phyloP scores from a whole-genome alignment of 2,888 invertebrate genomes.

The Rutpela maculata region DNA sequence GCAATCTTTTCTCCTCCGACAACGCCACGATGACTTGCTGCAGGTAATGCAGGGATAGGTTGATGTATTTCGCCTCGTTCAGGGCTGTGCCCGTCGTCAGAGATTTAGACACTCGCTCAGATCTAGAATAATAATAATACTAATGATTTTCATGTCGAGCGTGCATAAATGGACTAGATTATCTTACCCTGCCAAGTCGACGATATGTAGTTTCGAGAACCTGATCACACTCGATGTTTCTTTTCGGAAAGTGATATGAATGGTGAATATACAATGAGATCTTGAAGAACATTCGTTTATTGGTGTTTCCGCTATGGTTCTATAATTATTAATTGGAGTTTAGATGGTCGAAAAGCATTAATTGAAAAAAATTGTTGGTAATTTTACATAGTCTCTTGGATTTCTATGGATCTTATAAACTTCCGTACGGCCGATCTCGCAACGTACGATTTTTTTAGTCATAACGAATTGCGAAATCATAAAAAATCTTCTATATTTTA shows the following conservation, averaged over 20 bases:
- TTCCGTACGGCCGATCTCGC: no score
- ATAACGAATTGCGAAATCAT: no score
- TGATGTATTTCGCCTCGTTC: slow-evolving; percentile 76
- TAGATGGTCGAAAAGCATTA: no score
- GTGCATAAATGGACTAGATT: neutral
- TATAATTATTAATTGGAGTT: slow-evolving; percentile 56
- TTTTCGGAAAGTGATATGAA: slow-evolving; percentile 72
- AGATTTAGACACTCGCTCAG: slow-evolving; percentile 75
- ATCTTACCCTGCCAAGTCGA: slow-evolving; percentile 76
- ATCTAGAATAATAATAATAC: slow-evolving; percentile 69
- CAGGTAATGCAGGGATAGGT: slow-evolving; percentile 76
- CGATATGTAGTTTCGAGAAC: slow-evolving; percentile 75
- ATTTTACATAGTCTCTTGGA: no score
- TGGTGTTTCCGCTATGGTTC: slow-evolving; percentile 76
- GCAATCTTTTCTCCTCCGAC: slow-evolving; percentile 68
- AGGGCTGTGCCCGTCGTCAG: slow-evolving; percentile 73
- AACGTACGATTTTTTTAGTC: no score
- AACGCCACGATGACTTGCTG: slow-evolving; percentile 75
- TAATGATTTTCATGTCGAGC: neutral
- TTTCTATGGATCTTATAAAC: no score
- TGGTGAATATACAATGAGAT: slow-evolving; percentile 77
- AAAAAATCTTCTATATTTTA: no score
- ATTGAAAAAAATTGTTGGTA: no score
- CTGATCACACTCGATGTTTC: slow-evolving; percentile 65
- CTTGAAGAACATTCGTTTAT: slow-evolving; percentile 76